Evolutionary conservation across 2,888 invertebrate genomes (phyloP).

Genomic region (Sabellastarte sp.): DNA sequence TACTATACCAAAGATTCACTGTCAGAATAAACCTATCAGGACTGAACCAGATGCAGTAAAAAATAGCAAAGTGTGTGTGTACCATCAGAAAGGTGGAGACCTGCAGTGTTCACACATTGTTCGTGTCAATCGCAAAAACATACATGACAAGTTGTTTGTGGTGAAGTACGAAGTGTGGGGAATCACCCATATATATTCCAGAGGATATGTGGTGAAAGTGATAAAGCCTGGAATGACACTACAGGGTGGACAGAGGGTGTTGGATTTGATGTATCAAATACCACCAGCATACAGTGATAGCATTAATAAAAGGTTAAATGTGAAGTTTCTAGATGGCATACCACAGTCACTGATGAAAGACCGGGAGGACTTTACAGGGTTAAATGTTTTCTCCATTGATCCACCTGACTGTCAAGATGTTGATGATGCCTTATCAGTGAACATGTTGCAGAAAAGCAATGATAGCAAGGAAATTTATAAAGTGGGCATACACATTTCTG

Average conservation of each 20-base stretch:
- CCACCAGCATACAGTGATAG: constrained; percentile 10
- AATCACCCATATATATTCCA: not conserved
- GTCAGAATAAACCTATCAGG: not conserved
- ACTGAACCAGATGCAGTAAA: not conserved
- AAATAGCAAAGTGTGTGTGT: not conserved
- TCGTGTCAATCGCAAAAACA: not conserved
- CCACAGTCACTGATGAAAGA: constrained; percentile 30
- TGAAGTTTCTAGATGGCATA: constrained; percentile 21
- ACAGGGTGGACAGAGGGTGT: not conserved
- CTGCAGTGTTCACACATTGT: not conserved
- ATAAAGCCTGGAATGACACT: not conserved
- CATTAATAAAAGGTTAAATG: not conserved
- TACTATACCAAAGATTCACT: constrained; percentile 7
- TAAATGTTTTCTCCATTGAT: constrained; percentile 88
- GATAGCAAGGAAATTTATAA: constrained; percentile 62
- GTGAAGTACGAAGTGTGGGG: constrained; percentile 7
- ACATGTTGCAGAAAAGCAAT: constrained; percentile 67
- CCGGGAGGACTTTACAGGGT: constrained; percentile 57
- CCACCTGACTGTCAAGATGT: constrained; percentile 87
- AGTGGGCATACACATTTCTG: constrained; percentile 88
- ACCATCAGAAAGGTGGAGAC: not conserved
- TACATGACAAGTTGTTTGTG: constrained; percentile 6
- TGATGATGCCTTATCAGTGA: constrained; percentile 89
- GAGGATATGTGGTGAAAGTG: constrained; percentile 9
- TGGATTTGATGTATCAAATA: constrained; percentile 6